Conservation (phyloP, 2,797 vertebrate species). For the Poeciliopsis paucimaculata region DNA sequence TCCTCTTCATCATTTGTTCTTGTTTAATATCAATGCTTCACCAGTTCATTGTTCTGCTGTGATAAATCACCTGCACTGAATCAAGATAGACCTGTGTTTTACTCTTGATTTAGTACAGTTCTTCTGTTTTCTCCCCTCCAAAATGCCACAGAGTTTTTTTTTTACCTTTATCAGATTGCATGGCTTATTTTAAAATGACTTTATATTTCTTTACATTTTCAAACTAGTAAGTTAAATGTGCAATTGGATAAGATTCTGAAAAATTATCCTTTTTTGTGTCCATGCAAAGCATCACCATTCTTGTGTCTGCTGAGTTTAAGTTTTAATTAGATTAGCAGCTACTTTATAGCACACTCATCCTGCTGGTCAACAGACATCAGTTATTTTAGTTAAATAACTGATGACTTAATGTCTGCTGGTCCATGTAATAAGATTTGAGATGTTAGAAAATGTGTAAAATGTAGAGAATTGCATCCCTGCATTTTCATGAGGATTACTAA, state of each 20-base stretch:
- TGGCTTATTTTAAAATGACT: background rate
- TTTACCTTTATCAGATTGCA: background rate
- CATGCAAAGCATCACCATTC: background rate
- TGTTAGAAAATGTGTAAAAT: background rate
- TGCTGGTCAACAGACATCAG: background rate
- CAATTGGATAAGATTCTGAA: background rate
- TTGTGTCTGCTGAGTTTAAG: background rate
- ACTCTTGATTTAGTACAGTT: background rate
- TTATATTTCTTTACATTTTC: background rate
- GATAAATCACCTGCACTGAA: background rate
- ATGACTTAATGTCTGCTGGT: background rate
- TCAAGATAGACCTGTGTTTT: background rate
- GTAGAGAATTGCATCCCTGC: background rate
- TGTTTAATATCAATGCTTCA: background rate
- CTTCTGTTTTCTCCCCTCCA: background rate
- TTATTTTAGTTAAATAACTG: background rate
- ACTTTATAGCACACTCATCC: background rate
- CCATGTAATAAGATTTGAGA: background rate
- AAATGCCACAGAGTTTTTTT: background rate
- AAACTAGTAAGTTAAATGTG: background rate
- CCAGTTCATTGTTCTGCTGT: background rate
- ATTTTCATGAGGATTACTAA: background rate
- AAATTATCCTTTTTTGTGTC: background rate
- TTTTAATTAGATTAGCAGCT: background rate
- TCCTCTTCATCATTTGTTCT: background rate